Conservation (phyloP, 2,888 invertebrate species). For the Mesopsocus fuscifrons region DNA sequence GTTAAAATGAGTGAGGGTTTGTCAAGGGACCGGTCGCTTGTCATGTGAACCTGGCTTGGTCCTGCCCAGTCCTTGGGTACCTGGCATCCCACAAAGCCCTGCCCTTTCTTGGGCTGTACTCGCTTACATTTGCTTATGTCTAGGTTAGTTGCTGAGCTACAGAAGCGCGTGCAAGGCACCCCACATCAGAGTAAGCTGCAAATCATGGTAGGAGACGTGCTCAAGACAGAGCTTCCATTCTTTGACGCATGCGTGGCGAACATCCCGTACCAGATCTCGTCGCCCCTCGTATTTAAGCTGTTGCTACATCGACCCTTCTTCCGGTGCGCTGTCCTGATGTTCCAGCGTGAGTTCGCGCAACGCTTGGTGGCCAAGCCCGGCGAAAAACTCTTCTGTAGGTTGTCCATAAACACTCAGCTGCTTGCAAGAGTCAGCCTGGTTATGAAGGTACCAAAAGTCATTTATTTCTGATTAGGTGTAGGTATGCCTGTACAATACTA, state of each 20-base stretch:
- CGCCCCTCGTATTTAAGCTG: constrained; percentile 88
- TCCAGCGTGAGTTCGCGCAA: constrained; percentile 96
- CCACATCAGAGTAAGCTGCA: constrained; percentile 76
- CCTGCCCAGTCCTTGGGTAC: too few species aligned
- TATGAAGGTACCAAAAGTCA: constrained; percentile 69
- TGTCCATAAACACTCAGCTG: constrained; percentile 92
- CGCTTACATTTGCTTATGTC: too few species aligned
- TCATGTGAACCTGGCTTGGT: too few species aligned
- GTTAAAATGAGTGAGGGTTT: too few species aligned
- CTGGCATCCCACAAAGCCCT: too few species aligned
- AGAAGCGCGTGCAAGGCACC: constrained; percentile 87
- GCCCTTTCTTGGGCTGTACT: too few species aligned
- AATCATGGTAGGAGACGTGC: constrained; percentile 82
- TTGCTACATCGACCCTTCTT: constrained; percentile 60
- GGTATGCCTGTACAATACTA: constrained; percentile 1
- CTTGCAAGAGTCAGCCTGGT: constrained; percentile 86
- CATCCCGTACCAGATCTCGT: constrained; percentile 95
- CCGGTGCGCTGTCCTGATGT: constrained; percentile 95
- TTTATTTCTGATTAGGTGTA: constrained; percentile 6
- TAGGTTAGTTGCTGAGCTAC: constrained; percentile 86
- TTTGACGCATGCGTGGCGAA: constrained; percentile 98
- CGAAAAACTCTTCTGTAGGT: constrained; percentile 87
- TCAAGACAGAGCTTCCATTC: constrained; percentile 86
- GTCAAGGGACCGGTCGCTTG: too few species aligned
- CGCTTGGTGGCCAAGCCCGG: constrained; percentile 92